These are phyloP conservation scores for Clupea harengus DNA, from an alignment of 2,113 vertebrate species.

Conservation along the genomic window DNA sequence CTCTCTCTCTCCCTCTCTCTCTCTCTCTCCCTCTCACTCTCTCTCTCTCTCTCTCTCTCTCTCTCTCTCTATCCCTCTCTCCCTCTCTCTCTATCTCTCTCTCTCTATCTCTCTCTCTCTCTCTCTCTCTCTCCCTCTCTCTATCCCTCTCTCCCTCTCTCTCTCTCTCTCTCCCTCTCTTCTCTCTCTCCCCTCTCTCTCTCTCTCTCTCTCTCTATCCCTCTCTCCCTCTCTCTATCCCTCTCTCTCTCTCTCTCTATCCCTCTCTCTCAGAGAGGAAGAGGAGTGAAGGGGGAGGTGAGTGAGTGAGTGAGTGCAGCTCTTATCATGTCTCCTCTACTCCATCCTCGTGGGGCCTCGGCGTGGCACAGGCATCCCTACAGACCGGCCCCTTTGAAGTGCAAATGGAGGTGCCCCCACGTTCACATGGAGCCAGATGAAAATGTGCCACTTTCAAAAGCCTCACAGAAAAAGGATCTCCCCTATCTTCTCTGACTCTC, in stretches of 20 bases:
- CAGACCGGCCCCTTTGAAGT: conserved; percentile 38
- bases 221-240: neutral
- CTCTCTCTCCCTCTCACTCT: neutral
- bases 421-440: conserved; percentile 27
- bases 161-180: neutral
- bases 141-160: neutral
- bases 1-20: neutral
- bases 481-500: conserved; percentile 20
- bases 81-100: neutral
- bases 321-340: conserved; percentile 31
- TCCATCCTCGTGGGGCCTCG: conserved; percentile 38
- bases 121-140: neutral
- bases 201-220: neutral
- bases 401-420: conserved; percentile 40
- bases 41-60: neutral
- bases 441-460: conserved; percentile 40
- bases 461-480: conserved; percentile 24
- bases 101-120: neutral
- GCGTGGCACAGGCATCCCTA: conserved; percentile 27
- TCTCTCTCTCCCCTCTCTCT: no score
- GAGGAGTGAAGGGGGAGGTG: conserved; percentile 18
- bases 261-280: neutral
- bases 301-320: conserved; percentile 19
- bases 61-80: no score
- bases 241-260: neutral